A percentile compares a stretch with the other conserved stretches of the same genome.
These are phyloP conservation scores for Anguilla japonica DNA, from an alignment of 2,113 vertebrate species.

Conservation along the genomic window DNA sequence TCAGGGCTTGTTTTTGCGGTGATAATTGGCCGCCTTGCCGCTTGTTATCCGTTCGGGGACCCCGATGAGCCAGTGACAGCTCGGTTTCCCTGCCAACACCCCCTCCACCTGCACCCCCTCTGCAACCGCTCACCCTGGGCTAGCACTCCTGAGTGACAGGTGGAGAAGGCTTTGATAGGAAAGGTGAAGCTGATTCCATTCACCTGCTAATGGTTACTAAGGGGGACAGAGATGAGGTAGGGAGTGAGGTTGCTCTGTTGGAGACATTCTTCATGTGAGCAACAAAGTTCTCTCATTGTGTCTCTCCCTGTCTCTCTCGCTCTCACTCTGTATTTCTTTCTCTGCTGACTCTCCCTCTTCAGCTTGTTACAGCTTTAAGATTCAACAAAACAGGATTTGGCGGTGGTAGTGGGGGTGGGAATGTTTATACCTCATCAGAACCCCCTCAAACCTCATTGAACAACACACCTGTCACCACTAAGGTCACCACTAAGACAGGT, in stretches of 20 bases:
- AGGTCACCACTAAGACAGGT: too few species aligned
- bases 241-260: neutral
- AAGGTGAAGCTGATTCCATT: conserved; percentile 7
- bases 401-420: too few species aligned
- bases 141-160: neutral
- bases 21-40: conserved; percentile 32
- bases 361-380: too few species aligned
- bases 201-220: conserved; percentile 31
- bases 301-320: too few species aligned
- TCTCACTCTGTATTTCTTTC: too few species aligned
- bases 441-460: neutral
- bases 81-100: conserved; percentile 1
- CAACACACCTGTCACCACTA: too few species aligned
- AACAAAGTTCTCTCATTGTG: neutral
- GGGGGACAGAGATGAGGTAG: neutral
- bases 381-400: too few species aligned
- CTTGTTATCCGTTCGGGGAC: conserved; percentile 32
- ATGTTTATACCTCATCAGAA: neutral
- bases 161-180: neutral
- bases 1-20: conserved; percentile 1
- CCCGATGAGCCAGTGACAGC: neutral
- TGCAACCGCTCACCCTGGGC: conserved; percentile 28
- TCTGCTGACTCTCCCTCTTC: too few species aligned
- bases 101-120: conserved; percentile 26
- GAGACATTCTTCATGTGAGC: neutral